Conservation (phyloP, 1,140 invertebrate species). For the Solenopsis fugax region DNA sequence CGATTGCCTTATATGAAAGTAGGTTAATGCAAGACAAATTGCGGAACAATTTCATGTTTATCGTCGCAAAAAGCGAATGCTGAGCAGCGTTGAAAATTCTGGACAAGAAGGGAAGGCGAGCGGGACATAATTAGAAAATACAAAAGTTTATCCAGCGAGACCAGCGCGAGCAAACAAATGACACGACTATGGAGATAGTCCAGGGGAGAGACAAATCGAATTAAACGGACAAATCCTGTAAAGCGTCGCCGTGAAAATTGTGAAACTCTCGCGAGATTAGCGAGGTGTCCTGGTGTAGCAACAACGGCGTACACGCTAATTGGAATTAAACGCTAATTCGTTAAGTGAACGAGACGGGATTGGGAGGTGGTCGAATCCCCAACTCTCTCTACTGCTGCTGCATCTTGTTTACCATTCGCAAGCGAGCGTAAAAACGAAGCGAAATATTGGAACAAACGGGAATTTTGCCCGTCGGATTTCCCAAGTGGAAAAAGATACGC, state of each 20-base stretch:
- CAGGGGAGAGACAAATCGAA: conserved; percentile 23
- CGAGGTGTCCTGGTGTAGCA: not conserved
- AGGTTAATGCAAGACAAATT: conserved; percentile 50
- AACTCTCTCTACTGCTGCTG: not conserved
- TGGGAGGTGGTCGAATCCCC: not conserved
- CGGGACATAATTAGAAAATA: conserved; percentile 22
- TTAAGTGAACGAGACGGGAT: conserved; percentile 35
- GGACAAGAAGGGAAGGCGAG: not conserved
- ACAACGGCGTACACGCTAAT: conserved; percentile 32
- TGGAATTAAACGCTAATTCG: conserved; percentile 61
- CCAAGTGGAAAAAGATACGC: not conserved
- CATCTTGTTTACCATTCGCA: conserved; percentile 24
- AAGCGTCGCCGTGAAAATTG: conserved; percentile 42
- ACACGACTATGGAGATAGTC: not conserved
- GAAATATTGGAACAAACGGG: conserved; percentile 41
- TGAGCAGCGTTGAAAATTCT: not conserved
- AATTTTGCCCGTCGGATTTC: not conserved
- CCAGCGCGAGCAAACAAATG: conserved; percentile 37
- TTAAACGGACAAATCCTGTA: conserved; percentile 38
- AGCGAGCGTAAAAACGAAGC: not conserved
- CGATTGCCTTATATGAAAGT: conserved; percentile 31
- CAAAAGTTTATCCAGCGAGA: conserved; percentile 30
- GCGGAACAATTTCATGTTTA: not conserved
- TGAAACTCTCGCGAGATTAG: conserved; percentile 36
- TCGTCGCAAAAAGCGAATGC: not conserved